Conservation (phyloP, 2,797 vertebrate species). For the Lagodon rhomboides region DNA sequence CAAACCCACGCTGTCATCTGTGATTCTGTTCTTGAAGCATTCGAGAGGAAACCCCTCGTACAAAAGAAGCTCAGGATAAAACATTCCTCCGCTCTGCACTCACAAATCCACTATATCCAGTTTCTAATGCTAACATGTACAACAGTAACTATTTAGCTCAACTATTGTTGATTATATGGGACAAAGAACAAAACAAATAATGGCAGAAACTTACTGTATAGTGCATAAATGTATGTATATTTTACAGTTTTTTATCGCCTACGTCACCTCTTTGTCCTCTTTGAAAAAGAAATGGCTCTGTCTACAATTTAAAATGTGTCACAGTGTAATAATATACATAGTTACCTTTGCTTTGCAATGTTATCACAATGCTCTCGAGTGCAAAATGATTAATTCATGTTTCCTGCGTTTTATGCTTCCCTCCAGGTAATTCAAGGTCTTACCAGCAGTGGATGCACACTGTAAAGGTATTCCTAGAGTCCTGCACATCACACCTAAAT, state of each 20-base stretch:
- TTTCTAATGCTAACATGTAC: not conserved
- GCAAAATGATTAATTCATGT: slow-evolving; percentile 57
- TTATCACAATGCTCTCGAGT: slow-evolving; percentile 24
- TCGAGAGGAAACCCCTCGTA: too few species aligned
- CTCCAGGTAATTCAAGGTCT: slow-evolving; percentile 92
- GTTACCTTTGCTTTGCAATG: slow-evolving; percentile 24
- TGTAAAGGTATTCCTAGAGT: slow-evolving; percentile 90
- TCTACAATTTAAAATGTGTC: slow-evolving; percentile 11
- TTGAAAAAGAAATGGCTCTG: not conserved
- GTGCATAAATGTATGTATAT: not conserved
- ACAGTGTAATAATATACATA: slow-evolving; percentile 17
- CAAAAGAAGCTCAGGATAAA: not conserved
- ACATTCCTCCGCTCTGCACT: not conserved
- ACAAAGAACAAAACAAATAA: not conserved
- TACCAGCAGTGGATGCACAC: slow-evolving; percentile 97
- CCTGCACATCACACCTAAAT: slow-evolving; percentile 31
- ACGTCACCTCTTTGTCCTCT: not conserved
- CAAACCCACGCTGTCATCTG: slow-evolving; percentile 20
- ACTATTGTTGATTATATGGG: not conserved
- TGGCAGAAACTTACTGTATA: not conserved
- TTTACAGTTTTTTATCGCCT: not conserved
- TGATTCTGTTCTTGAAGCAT: slow-evolving; percentile 4
- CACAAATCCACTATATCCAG: not conserved
- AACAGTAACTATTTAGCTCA: not conserved
- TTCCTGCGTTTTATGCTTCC: slow-evolving; percentile 45